Conservation (phyloP, 1,140 invertebrate genomes). For the Drosophila rhopaloa region DNA sequence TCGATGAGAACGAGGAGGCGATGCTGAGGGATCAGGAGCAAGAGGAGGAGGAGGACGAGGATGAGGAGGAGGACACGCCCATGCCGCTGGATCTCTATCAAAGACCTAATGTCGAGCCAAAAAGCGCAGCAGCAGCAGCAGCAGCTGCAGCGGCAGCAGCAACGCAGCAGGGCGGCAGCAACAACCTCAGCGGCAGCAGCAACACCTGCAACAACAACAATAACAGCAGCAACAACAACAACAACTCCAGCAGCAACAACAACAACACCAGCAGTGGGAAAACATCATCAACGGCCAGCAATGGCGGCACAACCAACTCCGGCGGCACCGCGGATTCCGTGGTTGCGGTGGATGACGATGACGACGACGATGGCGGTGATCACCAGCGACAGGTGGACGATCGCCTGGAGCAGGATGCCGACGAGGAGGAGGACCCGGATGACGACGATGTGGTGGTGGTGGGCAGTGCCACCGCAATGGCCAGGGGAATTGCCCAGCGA, state of each 20-base stretch:
- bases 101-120: slow-evolving; percentile 58
- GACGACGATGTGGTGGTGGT: slow-evolving; percentile 57
- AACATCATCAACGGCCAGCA: slow-evolving; percentile 49
- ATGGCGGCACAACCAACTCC: slow-evolving; percentile 25
- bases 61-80: slow-evolving; percentile 69
- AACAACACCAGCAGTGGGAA: slow-evolving; percentile 47
- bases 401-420: slow-evolving; percentile 12
- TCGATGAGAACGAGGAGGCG: slow-evolving; percentile 45
- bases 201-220: slow-evolving; percentile 32
- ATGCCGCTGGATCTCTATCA: slow-evolving; percentile 84
- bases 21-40: slow-evolving; percentile 18
- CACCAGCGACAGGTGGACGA: slow-evolving; percentile 7
- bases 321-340: slow-evolving; percentile 24
- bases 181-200: slow-evolving; percentile 30
- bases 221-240: slow-evolving; percentile 20
- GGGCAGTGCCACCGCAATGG: slow-evolving; percentile 34
- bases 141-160: slow-evolving; percentile 26
- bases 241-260: slow-evolving; percentile 22
- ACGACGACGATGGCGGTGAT: slow-evolving; percentile 37
- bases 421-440: slow-evolving; percentile 36
- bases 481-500: slow-evolving; percentile 60
- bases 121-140: slow-evolving; percentile 20
- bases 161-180: slow-evolving; percentile 30
- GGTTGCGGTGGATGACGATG: slow-evolving; percentile 56
- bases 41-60: slow-evolving; percentile 46